Conservation (phyloP, 1,140 invertebrate species). For the Lasioglossum albipes region DNA sequence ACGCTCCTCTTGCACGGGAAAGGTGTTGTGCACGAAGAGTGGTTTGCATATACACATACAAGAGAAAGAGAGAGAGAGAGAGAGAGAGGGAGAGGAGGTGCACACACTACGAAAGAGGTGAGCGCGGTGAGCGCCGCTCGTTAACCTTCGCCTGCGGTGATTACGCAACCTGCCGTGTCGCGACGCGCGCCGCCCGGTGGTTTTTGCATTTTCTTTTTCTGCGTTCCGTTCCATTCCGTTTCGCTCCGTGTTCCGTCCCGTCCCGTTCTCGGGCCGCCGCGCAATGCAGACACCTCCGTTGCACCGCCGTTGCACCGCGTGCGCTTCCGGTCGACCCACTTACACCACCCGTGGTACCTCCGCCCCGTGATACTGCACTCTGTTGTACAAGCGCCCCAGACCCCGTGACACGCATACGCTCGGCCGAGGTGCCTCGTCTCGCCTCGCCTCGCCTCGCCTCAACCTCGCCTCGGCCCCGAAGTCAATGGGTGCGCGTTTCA, state of each 20-base stretch:
- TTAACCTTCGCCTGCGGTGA: constrained; percentile 38
- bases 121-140: constrained; percentile 23
- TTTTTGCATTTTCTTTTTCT: constrained; percentile 42
- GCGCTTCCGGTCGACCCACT: constrained; percentile 49
- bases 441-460: constrained; percentile 5
- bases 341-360: background rate
- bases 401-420: constrained; percentile 42
- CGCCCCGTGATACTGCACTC: too few species aligned
- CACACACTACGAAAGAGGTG: constrained; percentile 15
- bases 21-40: constrained; percentile 47
- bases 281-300: constrained; percentile 43
- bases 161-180: constrained; percentile 34
- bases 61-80: too few species aligned
- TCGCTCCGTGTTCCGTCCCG: background rate
- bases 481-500: constrained; percentile 38
- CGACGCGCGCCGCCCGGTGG: background rate
- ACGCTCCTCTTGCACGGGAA: constrained; percentile 34
- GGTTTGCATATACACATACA: too few species aligned
- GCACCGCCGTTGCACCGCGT: constrained; percentile 42
- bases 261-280: too few species aligned
- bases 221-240: constrained; percentile 16
- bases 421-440: constrained; percentile 16
- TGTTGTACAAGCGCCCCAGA: constrained; percentile 1
- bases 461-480: constrained; percentile 19
- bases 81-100: too few species aligned